Conservation (phyloP, 2,888 invertebrate species). For the Amblyjoppa proteus region DNA sequence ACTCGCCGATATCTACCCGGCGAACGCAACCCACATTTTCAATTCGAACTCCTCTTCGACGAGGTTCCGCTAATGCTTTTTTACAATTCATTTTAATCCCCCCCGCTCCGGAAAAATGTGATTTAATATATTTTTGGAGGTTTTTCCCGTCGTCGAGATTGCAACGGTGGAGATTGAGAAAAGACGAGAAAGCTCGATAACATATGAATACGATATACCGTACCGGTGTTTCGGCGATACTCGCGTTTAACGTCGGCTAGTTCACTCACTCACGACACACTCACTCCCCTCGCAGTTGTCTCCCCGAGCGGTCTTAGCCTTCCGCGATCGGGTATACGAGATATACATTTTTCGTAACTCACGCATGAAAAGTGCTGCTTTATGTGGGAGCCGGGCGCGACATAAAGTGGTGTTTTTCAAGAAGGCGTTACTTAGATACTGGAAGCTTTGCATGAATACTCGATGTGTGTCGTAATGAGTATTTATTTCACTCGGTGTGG, state of each 20-base stretch:
- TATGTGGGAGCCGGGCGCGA: no score
- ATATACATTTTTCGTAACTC: no score
- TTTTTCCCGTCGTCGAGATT: not conserved
- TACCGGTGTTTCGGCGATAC: not conserved
- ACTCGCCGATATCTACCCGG: conserved; percentile 42
- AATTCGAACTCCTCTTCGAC: conserved; percentile 42
- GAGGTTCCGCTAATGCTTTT: conserved; percentile 21
- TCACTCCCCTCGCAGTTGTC: no score
- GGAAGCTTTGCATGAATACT: no score
- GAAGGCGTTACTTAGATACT: no score
- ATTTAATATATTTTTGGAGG: not conserved
- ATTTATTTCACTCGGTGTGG: no score
- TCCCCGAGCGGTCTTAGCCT: no score
- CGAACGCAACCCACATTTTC: conserved; percentile 29
- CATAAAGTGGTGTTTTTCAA: no score
- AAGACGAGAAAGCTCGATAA: not conserved
- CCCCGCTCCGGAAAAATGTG: not conserved
- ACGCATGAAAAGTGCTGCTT: no score
- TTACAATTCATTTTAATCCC: not conserved
- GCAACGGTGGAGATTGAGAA: not conserved
- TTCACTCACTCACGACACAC: not conserved
- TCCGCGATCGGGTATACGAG: no score
- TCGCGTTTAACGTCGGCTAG: not conserved
- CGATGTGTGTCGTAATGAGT: no score
- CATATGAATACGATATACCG: not conserved